Conservation (phyloP, 2,888 invertebrate genomes). For the Tipula vernalis region DNA sequence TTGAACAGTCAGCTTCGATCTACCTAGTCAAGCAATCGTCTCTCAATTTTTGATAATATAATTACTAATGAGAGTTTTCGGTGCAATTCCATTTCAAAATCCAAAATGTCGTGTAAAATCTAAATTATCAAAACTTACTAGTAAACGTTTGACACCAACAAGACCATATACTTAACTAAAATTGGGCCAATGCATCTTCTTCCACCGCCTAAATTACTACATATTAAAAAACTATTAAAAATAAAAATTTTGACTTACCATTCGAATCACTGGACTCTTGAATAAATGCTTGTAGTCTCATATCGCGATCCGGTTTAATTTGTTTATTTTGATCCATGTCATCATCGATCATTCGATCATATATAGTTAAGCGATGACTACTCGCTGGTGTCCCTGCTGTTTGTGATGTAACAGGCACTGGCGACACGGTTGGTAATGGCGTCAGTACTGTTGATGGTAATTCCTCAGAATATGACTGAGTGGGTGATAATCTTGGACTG, state of each 20-base stretch:
- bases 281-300: slow-evolving; percentile 21
- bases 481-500: background rate
- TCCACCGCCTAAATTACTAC: too few species aligned
- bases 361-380: slow-evolving; percentile 7
- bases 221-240: background rate
- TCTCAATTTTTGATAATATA: too few species aligned
- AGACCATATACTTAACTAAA: too few species aligned
- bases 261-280: slow-evolving; percentile 18
- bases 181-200: too few species aligned
- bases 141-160: too few species aligned
- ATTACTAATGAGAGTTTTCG: too few species aligned
- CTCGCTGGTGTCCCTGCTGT: background rate
- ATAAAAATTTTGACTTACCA: slow-evolving; percentile 16
- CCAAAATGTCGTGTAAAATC: too few species aligned
- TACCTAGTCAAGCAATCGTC: too few species aligned
- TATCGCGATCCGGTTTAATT: slow-evolving; percentile 25
- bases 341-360: slow-evolving; percentile 11
- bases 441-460: background rate
- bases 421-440: background rate
- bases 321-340: slow-evolving; percentile 16
- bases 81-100: too few species aligned
- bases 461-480: background rate
- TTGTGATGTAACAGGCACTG: background rate
- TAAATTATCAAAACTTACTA: too few species aligned
- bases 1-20: too few species aligned